phyloP scores from a whole-genome alignment of 1,140 invertebrate genomes.

The Drosophila santomea region DNA sequence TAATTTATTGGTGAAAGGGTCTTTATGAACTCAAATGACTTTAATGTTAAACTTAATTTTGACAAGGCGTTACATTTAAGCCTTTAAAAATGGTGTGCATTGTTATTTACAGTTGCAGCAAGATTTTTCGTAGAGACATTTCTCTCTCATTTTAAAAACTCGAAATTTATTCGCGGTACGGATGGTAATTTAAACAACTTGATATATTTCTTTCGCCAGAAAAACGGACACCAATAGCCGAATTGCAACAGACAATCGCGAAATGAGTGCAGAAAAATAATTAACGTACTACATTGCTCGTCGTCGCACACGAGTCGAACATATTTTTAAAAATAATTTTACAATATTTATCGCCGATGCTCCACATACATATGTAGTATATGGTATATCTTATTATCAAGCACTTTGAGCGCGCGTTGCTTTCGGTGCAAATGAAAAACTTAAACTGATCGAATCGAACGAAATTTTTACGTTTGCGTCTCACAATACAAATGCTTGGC shows the following conservation, averaged over 20 bases:
- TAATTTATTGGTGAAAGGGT: no score
- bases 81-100: background rate
- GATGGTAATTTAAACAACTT: conserved; percentile 14
- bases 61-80: no score
- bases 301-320: conserved; percentile 19
- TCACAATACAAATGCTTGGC: conserved; percentile 30
- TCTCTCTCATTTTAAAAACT: background rate
- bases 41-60: no score
- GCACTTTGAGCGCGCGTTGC: conserved; percentile 65
- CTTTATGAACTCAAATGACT: no score
- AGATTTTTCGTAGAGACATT: background rate
- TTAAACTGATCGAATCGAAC: conserved; percentile 77
- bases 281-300: conserved; percentile 17
- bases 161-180: background rate
- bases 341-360: conserved; percentile 35
- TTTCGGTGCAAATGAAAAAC: conserved; percentile 82
- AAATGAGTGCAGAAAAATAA: conserved; percentile 39
- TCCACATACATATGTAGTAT: conserved; percentile 16
- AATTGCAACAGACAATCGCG: conserved; percentile 15
- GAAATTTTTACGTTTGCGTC: conserved; percentile 71
- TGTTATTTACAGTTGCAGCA: background rate
- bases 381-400: conserved; percentile 26
- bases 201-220: conserved; percentile 16
- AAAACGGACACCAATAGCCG: conserved; percentile 18
- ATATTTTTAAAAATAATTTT: conserved; percentile 36